Percentiles rank a stretch among this genome's conserved stretches.
These are phyloP conservation scores for Pachymerium ferrugineum DNA, from an alignment of 2,888 invertebrate genomes.

Conservation along the genomic window DNA sequence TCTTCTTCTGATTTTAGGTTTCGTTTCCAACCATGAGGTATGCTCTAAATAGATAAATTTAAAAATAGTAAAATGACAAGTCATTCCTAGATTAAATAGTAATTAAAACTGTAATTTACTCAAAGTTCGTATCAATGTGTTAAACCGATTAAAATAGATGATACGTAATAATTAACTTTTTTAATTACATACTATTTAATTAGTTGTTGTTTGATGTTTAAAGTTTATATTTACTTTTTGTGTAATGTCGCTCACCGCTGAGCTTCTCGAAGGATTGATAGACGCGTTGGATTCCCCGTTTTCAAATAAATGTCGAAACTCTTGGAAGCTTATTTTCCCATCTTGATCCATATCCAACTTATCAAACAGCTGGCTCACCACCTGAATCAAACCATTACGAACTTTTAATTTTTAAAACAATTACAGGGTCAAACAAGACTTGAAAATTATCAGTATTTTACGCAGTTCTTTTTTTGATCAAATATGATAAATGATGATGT, in stretches of 20 bases:
- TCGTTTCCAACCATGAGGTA: neutral
- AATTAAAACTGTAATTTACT: no score
- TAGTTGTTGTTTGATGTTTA: no score
- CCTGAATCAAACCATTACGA: constrained; percentile 44
- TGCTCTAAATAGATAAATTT: neutral
- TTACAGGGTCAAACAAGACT: no score
- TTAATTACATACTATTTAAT: no score
- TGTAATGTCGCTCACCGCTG: neutral
- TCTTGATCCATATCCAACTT: constrained; percentile 60
- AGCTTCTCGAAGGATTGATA: neutral
- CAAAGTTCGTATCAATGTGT: no score
- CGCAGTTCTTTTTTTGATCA: no score
- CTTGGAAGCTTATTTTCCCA: constrained; percentile 60
- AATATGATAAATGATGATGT: no score
- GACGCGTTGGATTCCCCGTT: constrained; percentile 47
- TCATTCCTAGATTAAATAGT: neutral
- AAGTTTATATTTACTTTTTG: neutral
- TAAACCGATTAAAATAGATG: no score
- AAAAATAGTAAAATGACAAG: neutral
- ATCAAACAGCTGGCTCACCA: constrained; percentile 58
- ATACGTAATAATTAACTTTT: no score
- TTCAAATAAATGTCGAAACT: constrained; percentile 59
- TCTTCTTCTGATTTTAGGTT: constrained; percentile 16
- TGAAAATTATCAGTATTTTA: no score
- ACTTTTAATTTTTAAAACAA: no score